Evolutionary conservation across 2,888 invertebrate genomes (phyloP).

Genomic region (Bellardia pandia): DNA sequence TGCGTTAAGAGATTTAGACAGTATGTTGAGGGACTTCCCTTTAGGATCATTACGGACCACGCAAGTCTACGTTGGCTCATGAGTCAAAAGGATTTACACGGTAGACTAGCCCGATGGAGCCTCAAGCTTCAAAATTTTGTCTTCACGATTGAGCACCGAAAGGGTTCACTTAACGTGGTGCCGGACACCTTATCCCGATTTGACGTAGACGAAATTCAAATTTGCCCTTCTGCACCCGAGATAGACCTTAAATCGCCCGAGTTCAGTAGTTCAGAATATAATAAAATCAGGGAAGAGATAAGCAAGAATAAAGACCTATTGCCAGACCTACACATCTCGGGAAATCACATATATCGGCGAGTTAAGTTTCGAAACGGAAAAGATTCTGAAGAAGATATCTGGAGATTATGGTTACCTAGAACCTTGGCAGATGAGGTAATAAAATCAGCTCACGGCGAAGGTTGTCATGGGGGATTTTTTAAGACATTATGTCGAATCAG

Average conservation of each 20-base stretch:
- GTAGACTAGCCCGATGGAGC: too few relatives aligned
- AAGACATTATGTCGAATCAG: not conserved
- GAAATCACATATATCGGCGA: not conserved
- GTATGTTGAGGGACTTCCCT: too few relatives aligned
- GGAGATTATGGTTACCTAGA: constrained; percentile 27
- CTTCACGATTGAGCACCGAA: not conserved
- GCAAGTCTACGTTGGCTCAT: not conserved
- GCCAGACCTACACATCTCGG: not conserved
- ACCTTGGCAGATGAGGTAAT: not conserved
- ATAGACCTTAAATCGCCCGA: not conserved
- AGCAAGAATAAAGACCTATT: not conserved
- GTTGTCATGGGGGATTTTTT: not conserved
- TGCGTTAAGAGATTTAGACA: too few relatives aligned
- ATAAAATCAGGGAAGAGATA: not conserved
- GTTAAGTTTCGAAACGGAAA: not conserved
- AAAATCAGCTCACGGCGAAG: not conserved
- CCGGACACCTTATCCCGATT: not conserved
- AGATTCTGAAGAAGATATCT: constrained; percentile 7
- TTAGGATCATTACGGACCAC: not conserved
- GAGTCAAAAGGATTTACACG: constrained; percentile 1
- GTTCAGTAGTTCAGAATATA: not conserved
- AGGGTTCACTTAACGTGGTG: not conserved
- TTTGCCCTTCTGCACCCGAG: not conserved
- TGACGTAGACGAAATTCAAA: not conserved
- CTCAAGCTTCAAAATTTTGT: not conserved